A percentile compares a stretch with the other conserved stretches of the same genome.
phyloP scores from a whole-genome alignment of 1,140 invertebrate species.

The Oscheius sp. region DNA sequence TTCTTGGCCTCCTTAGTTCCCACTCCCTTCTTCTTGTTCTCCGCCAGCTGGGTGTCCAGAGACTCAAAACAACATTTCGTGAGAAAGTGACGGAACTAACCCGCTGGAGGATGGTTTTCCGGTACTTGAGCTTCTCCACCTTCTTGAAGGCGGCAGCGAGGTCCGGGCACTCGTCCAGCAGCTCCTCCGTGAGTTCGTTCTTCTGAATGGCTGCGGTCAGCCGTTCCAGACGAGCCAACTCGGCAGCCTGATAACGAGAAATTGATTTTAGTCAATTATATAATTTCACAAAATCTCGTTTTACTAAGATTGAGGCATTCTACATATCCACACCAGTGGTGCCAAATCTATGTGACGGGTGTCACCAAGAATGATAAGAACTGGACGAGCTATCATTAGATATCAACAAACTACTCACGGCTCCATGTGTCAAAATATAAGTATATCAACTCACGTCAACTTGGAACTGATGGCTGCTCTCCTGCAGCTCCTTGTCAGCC shows the following conservation, averaged over 20 bases:
- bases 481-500: background rate
- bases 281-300: background rate
- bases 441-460: background rate
- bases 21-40: constrained; percentile 26
- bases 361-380: too few species aligned
- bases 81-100: constrained; percentile 20
- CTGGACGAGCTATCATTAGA: too few species aligned
- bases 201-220: constrained; percentile 36
- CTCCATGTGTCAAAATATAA: too few species aligned
- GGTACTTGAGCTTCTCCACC: constrained; percentile 41
- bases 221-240: constrained; percentile 28
- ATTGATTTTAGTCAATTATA: background rate
- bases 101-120: constrained; percentile 33
- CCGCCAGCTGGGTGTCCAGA: constrained; percentile 1
- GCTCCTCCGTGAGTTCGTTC: constrained; percentile 34
- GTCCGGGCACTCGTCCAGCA: constrained; percentile 38
- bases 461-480: background rate
- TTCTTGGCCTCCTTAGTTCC: constrained; percentile 15
- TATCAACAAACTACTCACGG: constrained; percentile 5
- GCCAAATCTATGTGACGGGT: too few species aligned
- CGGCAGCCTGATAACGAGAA: constrained; percentile 5
- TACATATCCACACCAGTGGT: too few species aligned
- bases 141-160: constrained; percentile 22
- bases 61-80: background rate
- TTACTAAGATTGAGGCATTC: too few species aligned